Conservation (phyloP, 2,888 invertebrate species). For the Subacronicta megacephala region DNA sequence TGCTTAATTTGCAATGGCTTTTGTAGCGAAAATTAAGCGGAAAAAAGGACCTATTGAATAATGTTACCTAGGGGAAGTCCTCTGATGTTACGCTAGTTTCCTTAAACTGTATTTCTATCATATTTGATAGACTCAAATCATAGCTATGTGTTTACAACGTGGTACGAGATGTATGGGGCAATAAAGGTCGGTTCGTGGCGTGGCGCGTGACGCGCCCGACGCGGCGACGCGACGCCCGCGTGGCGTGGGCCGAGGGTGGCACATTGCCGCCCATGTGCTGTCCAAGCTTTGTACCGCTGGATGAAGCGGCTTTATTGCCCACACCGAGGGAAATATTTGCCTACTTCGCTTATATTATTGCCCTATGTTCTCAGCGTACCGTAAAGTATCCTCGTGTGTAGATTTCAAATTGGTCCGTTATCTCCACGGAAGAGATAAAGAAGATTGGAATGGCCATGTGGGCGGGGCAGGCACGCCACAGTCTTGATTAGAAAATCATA, state of each 20-base stretch:
- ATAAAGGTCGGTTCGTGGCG: neutral
- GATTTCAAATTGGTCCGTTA: neutral
- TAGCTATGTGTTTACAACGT: constrained; percentile 1
- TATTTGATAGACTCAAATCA: too few species aligned
- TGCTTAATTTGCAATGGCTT: too few species aligned
- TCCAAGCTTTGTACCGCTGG: neutral
- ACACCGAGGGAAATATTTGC: too few species aligned
- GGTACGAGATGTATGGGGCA: constrained; percentile 13
- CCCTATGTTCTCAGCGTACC: neutral
- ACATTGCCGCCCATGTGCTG: neutral
- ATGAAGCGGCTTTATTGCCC: neutral
- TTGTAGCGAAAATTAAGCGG: too few species aligned
- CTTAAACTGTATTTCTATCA: neutral
- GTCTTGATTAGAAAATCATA: too few species aligned
- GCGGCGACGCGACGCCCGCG: neutral
- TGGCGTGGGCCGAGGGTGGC: neutral
- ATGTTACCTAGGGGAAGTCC: too few species aligned
- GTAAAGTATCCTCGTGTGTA: neutral
- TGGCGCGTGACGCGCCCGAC: neutral
- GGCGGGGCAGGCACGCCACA: too few species aligned
- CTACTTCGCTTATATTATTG: too few species aligned
- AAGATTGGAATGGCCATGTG: too few species aligned
- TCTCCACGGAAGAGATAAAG: too few species aligned
- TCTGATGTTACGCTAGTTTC: too few species aligned
- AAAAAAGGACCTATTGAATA: too few species aligned